Base-by-base conservation (phyloP, 2,888 invertebrate genomes). In the Pemphredon lugubris region DNA sequence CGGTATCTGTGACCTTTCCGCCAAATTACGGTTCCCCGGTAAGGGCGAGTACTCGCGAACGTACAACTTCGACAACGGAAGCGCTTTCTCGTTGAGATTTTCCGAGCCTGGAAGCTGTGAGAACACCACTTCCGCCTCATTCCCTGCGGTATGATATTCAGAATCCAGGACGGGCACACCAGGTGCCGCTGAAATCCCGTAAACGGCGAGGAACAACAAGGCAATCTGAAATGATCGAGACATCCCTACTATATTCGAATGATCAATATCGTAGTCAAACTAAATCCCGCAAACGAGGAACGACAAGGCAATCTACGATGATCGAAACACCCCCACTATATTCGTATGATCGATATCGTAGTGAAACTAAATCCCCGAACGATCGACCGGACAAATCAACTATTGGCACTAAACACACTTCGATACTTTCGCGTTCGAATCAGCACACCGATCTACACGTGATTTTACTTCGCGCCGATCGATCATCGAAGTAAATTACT, bases 51-150 rank as follows among this genome's bases (percentile, higher is more conserved):
- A 34, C 13, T 40, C 45, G 26, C 18, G 20, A 6, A 23, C 20
- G 20, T 75, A 60, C 11, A 86, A 55, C 0, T 83, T 78, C 16
- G 81, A 74, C 13, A 86, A 40, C 1, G 85, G 86, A 6, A 86
- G 55, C 0, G 75, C 73, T 55, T 86, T 86, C 42, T 87, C 87
- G 2, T 70, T 48, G 2, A 85, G 73, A 54, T 88, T 88, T 9
- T 51, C 65, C 11, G 73, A 78, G 16, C 87, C 87, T 0, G 81
- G 85, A 3, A 86, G 64, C 11, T 64, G 57, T 0, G 77, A 73
- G 1, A 79, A 64, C n/a, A 82, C 32, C 16, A 77, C 51, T 55
- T 82, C 77, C 6, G 78, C 73, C 2, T 83, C 79, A 47, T 81
- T 77, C 6, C 63, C 77, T 6, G 75, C 42, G 21, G 16, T 40